These are phyloP conservation scores for Nesogale talazaci DNA, from an alignment of 2,113 vertebrate species.

Conservation along the genomic window DNA sequence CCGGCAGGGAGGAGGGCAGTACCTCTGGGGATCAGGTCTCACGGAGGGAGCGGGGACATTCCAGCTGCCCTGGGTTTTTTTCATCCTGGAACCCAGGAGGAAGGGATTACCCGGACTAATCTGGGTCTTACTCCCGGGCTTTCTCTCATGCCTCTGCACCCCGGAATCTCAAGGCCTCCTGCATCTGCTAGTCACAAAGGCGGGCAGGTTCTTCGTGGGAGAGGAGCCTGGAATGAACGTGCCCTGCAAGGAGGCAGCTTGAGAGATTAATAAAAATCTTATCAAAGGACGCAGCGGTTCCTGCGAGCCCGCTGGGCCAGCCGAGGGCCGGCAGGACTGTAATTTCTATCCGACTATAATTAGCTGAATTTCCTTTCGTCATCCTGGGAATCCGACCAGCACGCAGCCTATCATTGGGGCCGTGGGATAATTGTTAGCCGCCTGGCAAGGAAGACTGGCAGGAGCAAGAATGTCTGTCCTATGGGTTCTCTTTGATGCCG, in stretches of 20 bases:
- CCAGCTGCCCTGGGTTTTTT: no score
- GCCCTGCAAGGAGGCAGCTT: not conserved
- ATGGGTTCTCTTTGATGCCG: conserved; percentile 67
- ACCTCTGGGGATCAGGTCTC: no score
- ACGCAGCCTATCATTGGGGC: conserved; percentile 58
- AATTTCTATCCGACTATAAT: conserved; percentile 66
- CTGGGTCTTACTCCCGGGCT: not conserved
- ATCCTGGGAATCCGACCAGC: conserved; percentile 28
- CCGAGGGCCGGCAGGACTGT: not conserved
- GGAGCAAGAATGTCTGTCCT: conserved; percentile 67
- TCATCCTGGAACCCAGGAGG: no score
- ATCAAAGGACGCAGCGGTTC: not conserved
- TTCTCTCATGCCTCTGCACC: not conserved
- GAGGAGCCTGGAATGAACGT: not conserved
- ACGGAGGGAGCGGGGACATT: no score
- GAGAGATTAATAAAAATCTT: not conserved
- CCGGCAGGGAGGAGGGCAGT: no score
- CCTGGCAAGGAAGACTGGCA: conserved; percentile 16
- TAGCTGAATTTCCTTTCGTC: conserved; percentile 67
- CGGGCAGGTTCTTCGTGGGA: not conserved
- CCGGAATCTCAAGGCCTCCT: not conserved
- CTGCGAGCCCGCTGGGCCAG: conserved; percentile 15
- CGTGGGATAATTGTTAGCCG: conserved; percentile 47
- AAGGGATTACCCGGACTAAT: no score
- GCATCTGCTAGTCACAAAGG: not conserved